Conservation (phyloP, 2,113 vertebrate genomes). For the Psophia crepitans region DNA sequence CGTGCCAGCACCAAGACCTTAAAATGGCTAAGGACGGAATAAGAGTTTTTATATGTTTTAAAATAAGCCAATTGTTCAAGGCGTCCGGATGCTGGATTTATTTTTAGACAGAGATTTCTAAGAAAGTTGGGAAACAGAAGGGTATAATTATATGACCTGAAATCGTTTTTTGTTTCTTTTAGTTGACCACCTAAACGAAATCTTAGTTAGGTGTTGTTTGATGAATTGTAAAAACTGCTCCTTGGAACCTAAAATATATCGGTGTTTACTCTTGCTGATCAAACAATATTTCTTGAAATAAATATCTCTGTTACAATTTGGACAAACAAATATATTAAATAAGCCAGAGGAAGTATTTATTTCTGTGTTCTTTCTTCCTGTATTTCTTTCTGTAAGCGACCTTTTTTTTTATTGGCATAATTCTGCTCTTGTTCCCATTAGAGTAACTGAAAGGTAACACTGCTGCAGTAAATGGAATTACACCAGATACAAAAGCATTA, state of each 20-base stretch:
- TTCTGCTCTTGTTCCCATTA: slow-evolving; percentile 42
- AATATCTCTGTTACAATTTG: slow-evolving; percentile 7
- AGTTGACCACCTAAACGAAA: neutral
- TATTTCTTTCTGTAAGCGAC: neutral
- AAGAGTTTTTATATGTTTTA: slow-evolving; percentile 32
- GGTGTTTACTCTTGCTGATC: slow-evolving; percentile 26
- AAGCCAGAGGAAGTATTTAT: slow-evolving; percentile 29
- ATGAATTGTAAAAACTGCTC: neutral
- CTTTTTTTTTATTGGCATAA: neutral
- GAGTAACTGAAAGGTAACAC: slow-evolving; percentile 52
- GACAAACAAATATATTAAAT: slow-evolving; percentile 39
- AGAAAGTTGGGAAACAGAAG: slow-evolving; percentile 53
- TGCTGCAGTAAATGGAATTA: slow-evolving; percentile 28
- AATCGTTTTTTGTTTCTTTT: slow-evolving; percentile 1
- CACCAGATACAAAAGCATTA: slow-evolving; percentile 44
- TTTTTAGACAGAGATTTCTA: slow-evolving; percentile 43
- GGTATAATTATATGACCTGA: slow-evolving; percentile 7
- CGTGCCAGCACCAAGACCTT: neutral
- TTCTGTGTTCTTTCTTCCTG: neutral
- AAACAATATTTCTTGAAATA: slow-evolving; percentile 36
- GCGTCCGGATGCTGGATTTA: neutral
- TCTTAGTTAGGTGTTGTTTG: slow-evolving; percentile 6
- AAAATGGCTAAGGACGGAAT: slow-evolving; percentile 16
- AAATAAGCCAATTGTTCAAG: slow-evolving; percentile 36
- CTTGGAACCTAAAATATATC: neutral